Percentiles rank a stretch among this genome's conserved stretches.
These are phyloP conservation scores for Craseonycteris thonglongyai DNA, from an alignment of 2,113 vertebrate genomes.

Conservation along the genomic window DNA sequence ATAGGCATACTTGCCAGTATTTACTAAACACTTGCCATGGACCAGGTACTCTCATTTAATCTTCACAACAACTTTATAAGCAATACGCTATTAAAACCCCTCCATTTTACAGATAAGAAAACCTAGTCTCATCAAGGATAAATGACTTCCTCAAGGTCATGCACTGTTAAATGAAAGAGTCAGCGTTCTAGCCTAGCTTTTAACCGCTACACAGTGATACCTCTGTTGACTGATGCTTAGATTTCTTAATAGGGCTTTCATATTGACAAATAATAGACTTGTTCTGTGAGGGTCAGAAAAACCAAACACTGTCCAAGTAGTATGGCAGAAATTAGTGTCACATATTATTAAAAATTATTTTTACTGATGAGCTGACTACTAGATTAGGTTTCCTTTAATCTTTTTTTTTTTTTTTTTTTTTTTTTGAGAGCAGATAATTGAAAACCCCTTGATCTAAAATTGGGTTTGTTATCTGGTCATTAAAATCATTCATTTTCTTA, in stretches of 20 bases:
- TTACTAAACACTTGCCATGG: neutral
- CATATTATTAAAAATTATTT: neutral
- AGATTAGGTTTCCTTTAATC: neutral
- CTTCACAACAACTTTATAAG: neutral
- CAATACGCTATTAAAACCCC: neutral
- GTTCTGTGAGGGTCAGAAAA: neutral
- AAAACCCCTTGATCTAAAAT: neutral
- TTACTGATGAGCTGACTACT: neutral
- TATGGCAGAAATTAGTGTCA: neutral
- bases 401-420: too few relatives aligned
- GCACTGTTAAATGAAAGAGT: neutral
- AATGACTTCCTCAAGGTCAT: neutral
- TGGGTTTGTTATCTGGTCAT: neutral
- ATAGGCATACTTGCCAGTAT: neutral
- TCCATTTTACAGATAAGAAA: too few relatives aligned
- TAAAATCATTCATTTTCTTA: neutral
- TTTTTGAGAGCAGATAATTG: neutral
- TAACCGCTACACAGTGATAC: neutral
- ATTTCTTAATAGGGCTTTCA: neutral
- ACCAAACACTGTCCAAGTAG: neutral
- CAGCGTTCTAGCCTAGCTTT: neutral
- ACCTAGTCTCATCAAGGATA: neutral
- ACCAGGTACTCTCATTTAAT: neutral
- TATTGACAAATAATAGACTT: neutral
- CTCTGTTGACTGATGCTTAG: neutral